phyloP scores from a whole-genome alignment of 2,113 vertebrate genomes.

The Sapajus apella region DNA sequence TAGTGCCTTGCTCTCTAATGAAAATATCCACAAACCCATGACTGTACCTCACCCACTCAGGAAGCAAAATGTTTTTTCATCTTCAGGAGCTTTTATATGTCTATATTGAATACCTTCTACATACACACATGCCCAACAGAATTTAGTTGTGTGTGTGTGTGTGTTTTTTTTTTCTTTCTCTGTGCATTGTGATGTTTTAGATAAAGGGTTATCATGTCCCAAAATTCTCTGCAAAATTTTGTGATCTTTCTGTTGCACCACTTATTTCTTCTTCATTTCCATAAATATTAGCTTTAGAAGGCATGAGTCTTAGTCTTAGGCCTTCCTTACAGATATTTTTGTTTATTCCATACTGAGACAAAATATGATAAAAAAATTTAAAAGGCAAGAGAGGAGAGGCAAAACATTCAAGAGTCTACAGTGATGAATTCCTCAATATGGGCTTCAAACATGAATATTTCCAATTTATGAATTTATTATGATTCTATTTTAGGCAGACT shows the following conservation, averaged over 20 bases:
- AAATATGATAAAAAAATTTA: not conserved
- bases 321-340: not conserved
- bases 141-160: no score
- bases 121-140: not conserved
- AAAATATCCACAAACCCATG: not conserved
- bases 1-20: not conserved
- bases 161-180: not conserved
- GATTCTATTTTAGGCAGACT: not conserved
- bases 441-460: not conserved
- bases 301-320: not conserved
- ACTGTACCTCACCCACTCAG: fast-evolving
- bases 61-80: not conserved
- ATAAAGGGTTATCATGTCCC: not conserved
- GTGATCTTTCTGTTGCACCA: not conserved
- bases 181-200: not conserved
- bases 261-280: not conserved
- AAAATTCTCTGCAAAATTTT: not conserved
- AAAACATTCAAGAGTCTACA: not conserved
- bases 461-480: not conserved
- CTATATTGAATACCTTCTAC: not conserved
- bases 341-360: not conserved
- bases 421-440: not conserved
- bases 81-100: not conserved
- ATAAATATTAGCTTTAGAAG: not conserved
- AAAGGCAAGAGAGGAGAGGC: not conserved